A percentile compares a stretch with the other conserved stretches of the same genome.
These are phyloP conservation scores for Strix uralensis DNA, from an alignment of 2,113 vertebrate genomes.

Conservation along the genomic window DNA sequence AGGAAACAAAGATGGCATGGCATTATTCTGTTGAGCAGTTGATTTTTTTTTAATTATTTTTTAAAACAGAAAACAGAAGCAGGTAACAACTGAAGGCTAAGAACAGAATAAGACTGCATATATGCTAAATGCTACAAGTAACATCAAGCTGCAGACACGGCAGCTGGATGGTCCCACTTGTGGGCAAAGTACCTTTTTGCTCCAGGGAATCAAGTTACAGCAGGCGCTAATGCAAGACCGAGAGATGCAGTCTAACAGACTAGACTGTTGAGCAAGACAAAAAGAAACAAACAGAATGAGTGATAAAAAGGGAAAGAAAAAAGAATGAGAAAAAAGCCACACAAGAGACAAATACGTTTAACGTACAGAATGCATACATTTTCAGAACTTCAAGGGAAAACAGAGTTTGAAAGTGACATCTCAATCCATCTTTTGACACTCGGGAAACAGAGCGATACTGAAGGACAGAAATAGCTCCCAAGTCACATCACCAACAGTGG, in stretches of 20 bases:
- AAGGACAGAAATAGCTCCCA: neutral
- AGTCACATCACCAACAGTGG: neutral
- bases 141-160: constrained; percentile 17
- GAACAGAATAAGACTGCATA: neutral
- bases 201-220: constrained; percentile 82
- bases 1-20: neutral
- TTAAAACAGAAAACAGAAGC: neutral
- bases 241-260: constrained; percentile 77
- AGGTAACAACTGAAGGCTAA: neutral
- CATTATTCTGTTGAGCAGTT: neutral
- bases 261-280: constrained; percentile 72
- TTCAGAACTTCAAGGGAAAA: neutral
- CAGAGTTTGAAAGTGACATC: neutral
- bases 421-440: neutral
- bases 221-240: constrained; percentile 82
- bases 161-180: constrained; percentile 48
- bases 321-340: neutral
- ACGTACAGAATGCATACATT: neutral
- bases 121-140: constrained; percentile 15
- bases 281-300: constrained; percentile 59
- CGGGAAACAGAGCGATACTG: neutral
- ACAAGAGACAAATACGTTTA: constrained; percentile 12
- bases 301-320: constrained; percentile 36
- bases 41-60: neutral
- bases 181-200: constrained; percentile 76